phyloP scores from a whole-genome alignment of 2,113 vertebrate genomes.

The Ptilorrhoa leucosticta region DNA sequence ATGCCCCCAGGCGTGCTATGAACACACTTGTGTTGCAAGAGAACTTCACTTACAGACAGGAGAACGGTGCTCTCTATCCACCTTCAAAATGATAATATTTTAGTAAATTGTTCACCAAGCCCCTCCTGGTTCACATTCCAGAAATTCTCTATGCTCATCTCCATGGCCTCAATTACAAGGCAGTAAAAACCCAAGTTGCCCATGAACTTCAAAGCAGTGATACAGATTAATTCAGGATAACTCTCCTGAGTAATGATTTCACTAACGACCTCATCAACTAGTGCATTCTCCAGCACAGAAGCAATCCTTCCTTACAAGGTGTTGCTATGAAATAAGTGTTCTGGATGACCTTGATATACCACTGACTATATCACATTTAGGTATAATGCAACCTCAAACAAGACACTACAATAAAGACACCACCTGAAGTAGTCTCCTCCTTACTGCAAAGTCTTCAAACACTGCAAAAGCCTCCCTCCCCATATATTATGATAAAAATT shows the following conservation, averaged over 20 bases:
- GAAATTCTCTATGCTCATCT: neutral
- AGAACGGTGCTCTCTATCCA: neutral
- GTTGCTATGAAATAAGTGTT: neutral
- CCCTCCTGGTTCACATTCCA: neutral
- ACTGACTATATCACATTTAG: neutral
- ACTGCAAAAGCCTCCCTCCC: accelerated
- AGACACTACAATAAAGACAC: neutral
- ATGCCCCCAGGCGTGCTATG: neutral
- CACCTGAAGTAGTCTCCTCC: neutral
- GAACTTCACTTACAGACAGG: neutral
- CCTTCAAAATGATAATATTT: neutral
- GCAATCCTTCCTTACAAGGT: neutral
- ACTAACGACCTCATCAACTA: neutral
- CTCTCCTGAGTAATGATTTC: neutral
- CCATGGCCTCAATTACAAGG: neutral
- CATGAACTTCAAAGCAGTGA: slow-evolving; percentile 11
- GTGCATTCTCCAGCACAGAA: neutral
- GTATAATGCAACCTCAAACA: neutral
- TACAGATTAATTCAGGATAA: neutral
- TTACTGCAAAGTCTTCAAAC: neutral
- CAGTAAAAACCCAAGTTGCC: neutral
- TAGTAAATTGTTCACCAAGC: neutral
- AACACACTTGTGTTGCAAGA: neutral
- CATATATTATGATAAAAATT: neutral
- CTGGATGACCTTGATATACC: neutral